Evolutionary conservation across 2,113 vertebrate genomes (phyloP), one percentile per base, ranked within the genome.

Genomic region (Theristicus caerulescens): DNA sequence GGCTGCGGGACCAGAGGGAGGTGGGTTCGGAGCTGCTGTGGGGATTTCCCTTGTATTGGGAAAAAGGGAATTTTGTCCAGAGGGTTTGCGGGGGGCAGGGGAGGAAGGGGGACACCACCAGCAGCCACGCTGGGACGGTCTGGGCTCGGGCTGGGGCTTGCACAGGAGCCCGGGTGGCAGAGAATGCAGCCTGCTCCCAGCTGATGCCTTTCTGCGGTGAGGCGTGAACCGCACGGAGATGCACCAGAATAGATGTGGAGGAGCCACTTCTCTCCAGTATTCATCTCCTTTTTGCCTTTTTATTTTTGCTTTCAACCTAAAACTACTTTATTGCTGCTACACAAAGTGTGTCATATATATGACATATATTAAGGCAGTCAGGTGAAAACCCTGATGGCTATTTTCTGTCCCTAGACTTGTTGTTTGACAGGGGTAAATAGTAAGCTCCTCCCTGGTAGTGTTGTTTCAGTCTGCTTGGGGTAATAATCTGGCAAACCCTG

Each of bases 111-210:
- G 8, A 5, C n/a, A 27, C 40, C 57, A 21, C 13, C 40, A 71
- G 32, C 62, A 49, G 47, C 55, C 46, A 14, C 8, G 5, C 9
- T 22, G 40, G 57, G 27, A 8, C 5, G 9, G n/a, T 25, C 61
- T 2, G 3, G 20, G 67, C 31, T 69, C 0, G 0, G 78, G 55
- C 44, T 42, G 47, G 29, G 21, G 13, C 46, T 62, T 34, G 8
- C 59, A 38, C 20, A 36, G 40, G 47, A 93, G 59, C 32, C 29
- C 0, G 1, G 22, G 24, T 4, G 17, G 14, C 72, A 80, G 52
- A 46, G 32, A 10, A 10, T 10, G 13, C 46, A 82, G 46, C 38
- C 79, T 69, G 25, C 58, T 72, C 22, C 46, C 0, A 1, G 42
- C 69, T 32, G 64, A 6, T 20, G 8, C 27, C 16, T 16, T 38